These are phyloP conservation scores for Tetrapedia diversipes DNA, from an alignment of 2,888 invertebrate genomes.

Conservation along the genomic window DNA sequence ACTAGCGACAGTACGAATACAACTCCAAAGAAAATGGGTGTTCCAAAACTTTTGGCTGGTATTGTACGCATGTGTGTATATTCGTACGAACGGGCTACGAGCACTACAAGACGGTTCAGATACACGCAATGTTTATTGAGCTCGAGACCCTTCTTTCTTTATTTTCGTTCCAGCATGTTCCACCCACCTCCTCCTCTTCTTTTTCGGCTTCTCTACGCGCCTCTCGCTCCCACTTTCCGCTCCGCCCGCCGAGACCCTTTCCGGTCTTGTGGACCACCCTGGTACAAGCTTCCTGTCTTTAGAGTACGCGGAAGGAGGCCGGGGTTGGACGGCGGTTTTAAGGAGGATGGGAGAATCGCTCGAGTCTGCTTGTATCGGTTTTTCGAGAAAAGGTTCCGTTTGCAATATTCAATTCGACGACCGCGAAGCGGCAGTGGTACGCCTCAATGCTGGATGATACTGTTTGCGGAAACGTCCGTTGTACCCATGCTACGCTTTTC, in stretches of 20 bases:
- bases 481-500: neutral
- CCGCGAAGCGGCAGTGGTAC: conserved; percentile 25
- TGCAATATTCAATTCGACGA: conserved; percentile 54
- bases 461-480: conserved; percentile 35
- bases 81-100: conserved; percentile 16
- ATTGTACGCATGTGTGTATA: conserved; percentile 5
- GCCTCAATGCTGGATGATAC: conserved; percentile 30
- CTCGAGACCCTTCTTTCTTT: conserved; percentile 50
- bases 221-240: conserved; percentile 21
- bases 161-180: conserved; percentile 42
- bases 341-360: conserved; percentile 21
- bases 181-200: conserved; percentile 1
- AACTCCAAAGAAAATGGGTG: too few species aligned
- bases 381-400: conserved; percentile 42
- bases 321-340: neutral
- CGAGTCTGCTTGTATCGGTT: conserved; percentile 44
- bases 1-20: too few species aligned
- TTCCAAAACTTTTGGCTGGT: too few species aligned
- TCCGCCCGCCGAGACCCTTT: conserved; percentile 29
- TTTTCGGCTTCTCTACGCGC: neutral
- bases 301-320: neutral
- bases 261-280: conserved; percentile 31
- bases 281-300: conserved; percentile 47
- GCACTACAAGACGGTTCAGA: conserved; percentile 55
- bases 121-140: conserved; percentile 76